Conservation (phyloP, 2,888 invertebrate genomes). For the Drosophila phalerata region DNA sequence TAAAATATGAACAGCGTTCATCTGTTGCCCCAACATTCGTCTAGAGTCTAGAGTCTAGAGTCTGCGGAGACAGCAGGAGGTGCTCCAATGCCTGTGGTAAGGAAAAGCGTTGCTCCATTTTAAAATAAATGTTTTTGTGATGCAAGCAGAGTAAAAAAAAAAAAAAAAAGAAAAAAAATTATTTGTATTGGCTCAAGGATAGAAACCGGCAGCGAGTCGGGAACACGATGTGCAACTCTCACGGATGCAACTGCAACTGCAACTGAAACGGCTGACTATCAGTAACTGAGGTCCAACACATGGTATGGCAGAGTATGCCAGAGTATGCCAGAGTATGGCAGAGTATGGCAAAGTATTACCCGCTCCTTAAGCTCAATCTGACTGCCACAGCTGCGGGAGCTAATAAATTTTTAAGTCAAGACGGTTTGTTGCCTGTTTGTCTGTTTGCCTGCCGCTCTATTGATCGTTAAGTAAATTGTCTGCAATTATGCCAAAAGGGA, state of each 20-base stretch:
- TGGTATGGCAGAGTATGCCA: constrained; percentile 32
- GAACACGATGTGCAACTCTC: constrained; percentile 56
- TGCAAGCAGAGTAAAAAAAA: constrained; percentile 53
- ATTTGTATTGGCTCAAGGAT: constrained; percentile 72
- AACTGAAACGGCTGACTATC: constrained; percentile 38
- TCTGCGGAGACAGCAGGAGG: constrained; percentile 13
- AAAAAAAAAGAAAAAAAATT: constrained; percentile 60
- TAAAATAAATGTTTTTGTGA: constrained; percentile 77
- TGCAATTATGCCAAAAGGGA: constrained; percentile 83
- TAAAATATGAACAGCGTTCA: constrained; percentile 78
- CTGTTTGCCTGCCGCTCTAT: constrained; percentile 64
- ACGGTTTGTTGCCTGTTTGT: constrained; percentile 25
- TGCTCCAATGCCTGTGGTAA: constrained; percentile 53
- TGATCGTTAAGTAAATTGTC: constrained; percentile 83
- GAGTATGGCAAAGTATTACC: constrained; percentile 5
- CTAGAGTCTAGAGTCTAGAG: too few relatives aligned
- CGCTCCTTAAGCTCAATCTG: constrained; percentile 22
- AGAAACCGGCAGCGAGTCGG: constrained; percentile 57
- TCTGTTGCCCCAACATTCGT: constrained; percentile 56
- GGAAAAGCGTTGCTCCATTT: constrained; percentile 65
- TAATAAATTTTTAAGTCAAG: constrained; percentile 75
- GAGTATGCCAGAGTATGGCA: neutral
- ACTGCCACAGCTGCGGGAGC: constrained; percentile 73
- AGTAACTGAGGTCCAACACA: constrained; percentile 64
- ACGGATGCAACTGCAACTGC: constrained; percentile 50